Evolutionary conservation across 1,140 invertebrate genomes (phyloP).

Genomic region (Hestina assimilis): DNA sequence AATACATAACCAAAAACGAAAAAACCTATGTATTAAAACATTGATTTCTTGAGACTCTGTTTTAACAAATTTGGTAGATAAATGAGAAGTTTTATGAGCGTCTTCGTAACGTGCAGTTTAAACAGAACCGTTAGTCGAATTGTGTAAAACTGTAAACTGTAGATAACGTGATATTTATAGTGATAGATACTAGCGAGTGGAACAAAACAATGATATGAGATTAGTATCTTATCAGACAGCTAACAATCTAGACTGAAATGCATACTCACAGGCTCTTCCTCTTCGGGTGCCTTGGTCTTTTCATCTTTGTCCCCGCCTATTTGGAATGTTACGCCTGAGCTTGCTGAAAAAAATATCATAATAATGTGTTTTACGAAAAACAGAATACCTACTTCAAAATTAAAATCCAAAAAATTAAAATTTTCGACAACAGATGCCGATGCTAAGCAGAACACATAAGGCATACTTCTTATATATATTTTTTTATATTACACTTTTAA

Average conservation of each 20-base stretch:
- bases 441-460: no score
- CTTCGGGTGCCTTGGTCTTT: slow-evolving; percentile 75
- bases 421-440: no score
- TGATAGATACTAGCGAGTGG: slow-evolving; percentile 9
- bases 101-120: slow-evolving; percentile 4
- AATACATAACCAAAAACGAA: no score
- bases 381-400: no score
- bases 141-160: slow-evolving; percentile 5
- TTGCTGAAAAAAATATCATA: slow-evolving; percentile 50
- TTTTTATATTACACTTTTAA: no score
- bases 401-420: no score
- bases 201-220: slow-evolving; percentile 50
- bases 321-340: slow-evolving; percentile 82
- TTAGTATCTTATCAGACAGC: slow-evolving; percentile 53
- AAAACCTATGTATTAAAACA: no score
- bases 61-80: slow-evolving; percentile 3
- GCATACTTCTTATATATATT: no score
- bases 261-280: slow-evolving; percentile 69
- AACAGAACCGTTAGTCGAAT: slow-evolving; percentile 11
- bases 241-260: slow-evolving; percentile 27
- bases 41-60: no score
- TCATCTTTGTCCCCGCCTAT: slow-evolving; percentile 81
- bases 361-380: no score
- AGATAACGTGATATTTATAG: slow-evolving; percentile 16
- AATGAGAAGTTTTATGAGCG: slow-evolving; percentile 2